A percentile compares a stretch with the other conserved stretches of the same genome.
These are phyloP conservation scores for Sphaeridia pumilis DNA, from an alignment of 2,888 invertebrate species.

Conservation along the genomic window DNA sequence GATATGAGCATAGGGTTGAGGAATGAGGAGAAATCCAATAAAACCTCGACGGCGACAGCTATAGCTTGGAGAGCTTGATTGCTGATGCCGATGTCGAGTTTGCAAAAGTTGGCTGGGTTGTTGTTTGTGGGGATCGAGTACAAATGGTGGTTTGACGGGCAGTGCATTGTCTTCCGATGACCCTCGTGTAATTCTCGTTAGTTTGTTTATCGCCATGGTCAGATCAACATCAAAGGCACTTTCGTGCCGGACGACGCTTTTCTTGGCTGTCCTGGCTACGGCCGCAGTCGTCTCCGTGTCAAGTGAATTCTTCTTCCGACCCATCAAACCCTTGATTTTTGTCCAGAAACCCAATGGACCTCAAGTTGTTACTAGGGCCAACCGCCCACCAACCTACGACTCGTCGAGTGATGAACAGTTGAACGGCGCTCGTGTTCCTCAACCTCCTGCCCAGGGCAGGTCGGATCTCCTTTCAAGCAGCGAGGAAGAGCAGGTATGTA, in stretches of 20 bases:
- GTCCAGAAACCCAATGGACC: constrained; percentile 1
- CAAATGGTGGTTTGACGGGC: not conserved
- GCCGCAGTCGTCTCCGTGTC: constrained; percentile 2
- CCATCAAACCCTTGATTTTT: constrained; percentile 10
- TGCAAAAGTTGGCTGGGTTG: too few species aligned
- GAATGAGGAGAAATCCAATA: too few species aligned
- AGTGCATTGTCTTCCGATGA: constrained; percentile 12
- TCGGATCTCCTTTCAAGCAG: constrained; percentile 11
- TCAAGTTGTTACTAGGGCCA: too few species aligned
- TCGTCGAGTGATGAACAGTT: not conserved
- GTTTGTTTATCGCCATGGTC: constrained; percentile 16
- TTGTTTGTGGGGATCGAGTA: too few species aligned
- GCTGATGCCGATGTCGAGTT: too few species aligned
- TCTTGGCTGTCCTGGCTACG: not conserved
- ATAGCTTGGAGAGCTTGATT: too few species aligned
- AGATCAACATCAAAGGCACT: constrained; percentile 15
- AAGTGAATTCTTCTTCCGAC: constrained; percentile 7
- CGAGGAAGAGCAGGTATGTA: constrained; percentile 14
- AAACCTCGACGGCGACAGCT: too few species aligned
- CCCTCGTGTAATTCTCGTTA: constrained; percentile 9
- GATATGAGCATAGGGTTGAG: too few species aligned
- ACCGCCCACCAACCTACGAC: too few species aligned
- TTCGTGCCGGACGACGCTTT: not conserved
- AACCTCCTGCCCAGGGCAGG: not conserved
- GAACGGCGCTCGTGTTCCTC: not conserved